Conservation (phyloP, 2,888 invertebrate species). For the Orchesella flavescens region DNA sequence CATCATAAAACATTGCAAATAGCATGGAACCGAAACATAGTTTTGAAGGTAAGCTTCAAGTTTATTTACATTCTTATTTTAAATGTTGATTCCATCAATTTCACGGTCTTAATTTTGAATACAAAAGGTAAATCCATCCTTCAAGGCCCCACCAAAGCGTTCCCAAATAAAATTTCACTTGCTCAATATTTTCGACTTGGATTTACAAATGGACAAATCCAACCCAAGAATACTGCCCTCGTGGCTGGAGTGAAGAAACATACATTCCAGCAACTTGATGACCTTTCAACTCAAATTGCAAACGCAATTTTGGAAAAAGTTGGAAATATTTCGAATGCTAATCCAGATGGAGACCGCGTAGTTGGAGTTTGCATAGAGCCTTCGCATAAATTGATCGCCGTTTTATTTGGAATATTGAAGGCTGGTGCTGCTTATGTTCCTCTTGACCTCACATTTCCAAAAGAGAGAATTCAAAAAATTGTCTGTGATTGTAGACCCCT, state of each 20-base stretch:
- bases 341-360: conserved; percentile 82
- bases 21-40: not conserved
- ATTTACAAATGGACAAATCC: no score
- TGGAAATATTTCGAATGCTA: conserved; percentile 73
- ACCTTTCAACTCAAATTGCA: conserved; percentile 27
- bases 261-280: conserved; percentile 37
- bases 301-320: conserved; percentile 20
- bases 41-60: not conserved
- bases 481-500: conserved; percentile 83
- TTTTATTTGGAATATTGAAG: conserved; percentile 85
- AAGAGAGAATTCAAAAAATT: conserved; percentile 83
- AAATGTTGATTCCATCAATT: not conserved
- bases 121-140: no score
- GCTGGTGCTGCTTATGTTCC: conserved; percentile 89
- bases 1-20: no score
- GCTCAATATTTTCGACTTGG: no score
- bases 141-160: no score
- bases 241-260: conserved; percentile 29
- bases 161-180: no score
- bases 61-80: no score
- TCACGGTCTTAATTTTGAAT: no score
- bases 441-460: conserved; percentile 83
- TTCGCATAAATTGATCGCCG: conserved; percentile 80
- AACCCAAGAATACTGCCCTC: no score
- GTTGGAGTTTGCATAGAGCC: conserved; percentile 88